Percentiles rank a stretch among this genome's conserved stretches.
These are phyloP conservation scores for Aegotheles bennettii DNA, from an alignment of 2,113 vertebrate species.

Conservation along the genomic window DNA sequence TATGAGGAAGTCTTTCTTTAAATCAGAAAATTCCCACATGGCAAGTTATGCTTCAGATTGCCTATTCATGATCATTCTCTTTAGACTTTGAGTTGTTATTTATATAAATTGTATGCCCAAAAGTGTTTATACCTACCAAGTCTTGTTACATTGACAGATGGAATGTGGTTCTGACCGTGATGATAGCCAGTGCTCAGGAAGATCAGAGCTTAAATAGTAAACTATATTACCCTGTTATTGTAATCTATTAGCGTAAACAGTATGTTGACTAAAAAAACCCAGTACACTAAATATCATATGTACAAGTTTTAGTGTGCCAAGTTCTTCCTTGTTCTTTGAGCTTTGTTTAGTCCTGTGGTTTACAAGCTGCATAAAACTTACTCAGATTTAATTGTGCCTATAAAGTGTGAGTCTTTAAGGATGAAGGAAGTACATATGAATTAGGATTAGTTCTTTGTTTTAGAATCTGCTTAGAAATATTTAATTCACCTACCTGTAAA, in stretches of 20 bases:
- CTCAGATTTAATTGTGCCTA: background rate
- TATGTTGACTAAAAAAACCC: accelerated
- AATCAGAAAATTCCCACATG: background rate
- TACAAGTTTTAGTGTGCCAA: background rate
- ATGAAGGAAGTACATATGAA: background rate
- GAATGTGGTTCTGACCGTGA: background rate
- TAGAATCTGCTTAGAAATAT: background rate
- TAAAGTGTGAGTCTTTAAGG: background rate
- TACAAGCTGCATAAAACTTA: background rate
- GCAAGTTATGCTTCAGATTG: background rate
- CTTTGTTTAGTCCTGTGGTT: background rate
- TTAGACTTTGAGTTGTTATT: background rate
- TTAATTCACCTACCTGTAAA: background rate
- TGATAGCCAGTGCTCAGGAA: background rate
- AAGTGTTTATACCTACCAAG: accelerated
- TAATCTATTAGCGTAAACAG: background rate
- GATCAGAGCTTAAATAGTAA: background rate
- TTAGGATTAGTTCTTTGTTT: background rate
- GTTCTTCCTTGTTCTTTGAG: background rate
- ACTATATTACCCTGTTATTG: background rate
- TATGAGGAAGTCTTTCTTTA: background rate
- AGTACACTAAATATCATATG: accelerated
- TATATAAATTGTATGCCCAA: background rate
- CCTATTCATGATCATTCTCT: background rate
- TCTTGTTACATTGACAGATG: background rate